Conservation (phyloP, 2,113 vertebrate genomes). For the Lasiurus borealis region DNA sequence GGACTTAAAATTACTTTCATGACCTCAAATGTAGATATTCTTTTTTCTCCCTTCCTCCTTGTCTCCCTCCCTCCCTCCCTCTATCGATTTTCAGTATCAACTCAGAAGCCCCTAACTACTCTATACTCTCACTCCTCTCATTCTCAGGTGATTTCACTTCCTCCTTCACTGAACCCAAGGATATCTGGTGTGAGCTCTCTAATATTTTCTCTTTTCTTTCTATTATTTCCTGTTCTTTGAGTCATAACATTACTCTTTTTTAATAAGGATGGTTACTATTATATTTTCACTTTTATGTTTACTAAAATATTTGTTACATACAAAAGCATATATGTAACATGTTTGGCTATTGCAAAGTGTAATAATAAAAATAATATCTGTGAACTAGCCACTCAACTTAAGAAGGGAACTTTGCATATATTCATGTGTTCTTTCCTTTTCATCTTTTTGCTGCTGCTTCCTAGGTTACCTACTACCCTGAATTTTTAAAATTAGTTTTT, state of each 20-base stretch:
- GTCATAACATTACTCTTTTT: background rate
- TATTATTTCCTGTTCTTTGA: background rate
- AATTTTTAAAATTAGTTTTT: background rate
- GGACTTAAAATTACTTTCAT: slow-evolving; percentile 43
- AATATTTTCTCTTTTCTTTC: background rate
- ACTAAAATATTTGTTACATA: background rate
- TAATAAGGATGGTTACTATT: background rate
- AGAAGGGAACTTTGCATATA: background rate
- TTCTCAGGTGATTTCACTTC: background rate
- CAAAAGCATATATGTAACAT: background rate
- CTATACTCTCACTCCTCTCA: background rate
- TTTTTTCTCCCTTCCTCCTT: background rate
- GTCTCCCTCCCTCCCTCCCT: background rate
- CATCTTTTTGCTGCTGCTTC: background rate
- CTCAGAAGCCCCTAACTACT: background rate
- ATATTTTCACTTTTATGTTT: background rate
- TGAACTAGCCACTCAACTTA: background rate
- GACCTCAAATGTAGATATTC: background rate
- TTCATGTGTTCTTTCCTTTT: background rate
- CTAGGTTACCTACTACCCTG: background rate
- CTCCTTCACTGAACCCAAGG: background rate
- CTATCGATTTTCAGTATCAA: too few species aligned
- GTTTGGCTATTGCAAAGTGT: background rate
- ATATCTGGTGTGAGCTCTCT: background rate
- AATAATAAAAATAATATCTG: background rate